Percentiles rank a stretch among this genome's conserved stretches.
These are phyloP conservation scores for Pediacus dermestoides DNA, from an alignment of 2,888 invertebrate genomes.

Conservation along the genomic window DNA sequence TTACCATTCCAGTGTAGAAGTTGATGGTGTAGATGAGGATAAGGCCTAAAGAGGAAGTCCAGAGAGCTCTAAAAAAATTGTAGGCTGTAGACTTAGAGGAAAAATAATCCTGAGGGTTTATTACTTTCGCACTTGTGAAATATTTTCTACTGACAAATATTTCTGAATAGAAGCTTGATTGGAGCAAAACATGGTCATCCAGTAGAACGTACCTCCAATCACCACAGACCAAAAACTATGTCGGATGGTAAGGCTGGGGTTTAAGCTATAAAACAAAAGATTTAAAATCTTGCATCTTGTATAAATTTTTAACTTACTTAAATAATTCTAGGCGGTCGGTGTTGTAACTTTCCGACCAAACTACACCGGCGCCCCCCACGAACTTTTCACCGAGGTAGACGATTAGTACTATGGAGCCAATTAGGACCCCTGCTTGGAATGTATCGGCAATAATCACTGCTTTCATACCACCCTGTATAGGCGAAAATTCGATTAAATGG, in stretches of 20 bases:
- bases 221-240: conserved; percentile 89
- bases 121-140: conserved; percentile 71
- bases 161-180: conserved; percentile 94
- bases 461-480: conserved; percentile 86
- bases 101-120: conserved; percentile 5
- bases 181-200: conserved; percentile 88
- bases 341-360: conserved; percentile 64
- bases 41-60: conserved; percentile 72
- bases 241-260: conserved; percentile 74
- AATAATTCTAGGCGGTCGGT: conserved; percentile 71
- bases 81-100: not conserved
- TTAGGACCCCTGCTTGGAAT: conserved; percentile 73
- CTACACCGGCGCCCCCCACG: conserved; percentile 60
- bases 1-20: conserved; percentile 81
- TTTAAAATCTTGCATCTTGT: conserved; percentile 2
- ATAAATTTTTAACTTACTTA: conserved; percentile 54
- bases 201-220: conserved; percentile 85
- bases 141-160: conserved; percentile 78
- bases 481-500: conserved; percentile 49
- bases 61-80: conserved; percentile 61
- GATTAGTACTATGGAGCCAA: conserved; percentile 64
- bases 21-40: conserved; percentile 81
- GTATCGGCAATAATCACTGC: conserved; percentile 92
- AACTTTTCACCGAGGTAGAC: conserved; percentile 57
- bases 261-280: conserved; percentile 59